Evolutionary conservation across 2,888 invertebrate genomes (phyloP), one percentile per base, ranked within the genome.

Genomic region (Chrysolina oricalcia): DNA sequence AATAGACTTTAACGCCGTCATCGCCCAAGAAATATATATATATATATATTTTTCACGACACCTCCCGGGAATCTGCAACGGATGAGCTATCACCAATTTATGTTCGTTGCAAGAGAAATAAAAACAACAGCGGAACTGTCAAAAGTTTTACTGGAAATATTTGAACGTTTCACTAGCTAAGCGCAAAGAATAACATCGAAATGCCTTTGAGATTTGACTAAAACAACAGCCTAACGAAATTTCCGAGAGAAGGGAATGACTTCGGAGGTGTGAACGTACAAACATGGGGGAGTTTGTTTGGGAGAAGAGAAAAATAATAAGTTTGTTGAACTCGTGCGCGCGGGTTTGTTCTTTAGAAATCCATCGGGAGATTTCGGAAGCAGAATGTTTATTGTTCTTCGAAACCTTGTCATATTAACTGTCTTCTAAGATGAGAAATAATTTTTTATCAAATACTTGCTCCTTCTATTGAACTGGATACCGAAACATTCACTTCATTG

Each of bases 121-220:
- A 78, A 72, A 78, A 76, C 78, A 78, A 70, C 72, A 69, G 70
- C 70, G 59, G 53, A 74, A 70, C 76, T 74, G 78, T 76, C 76
- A 74, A 63, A 78, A 74, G 71, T 76, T 76, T 74, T 56, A 65
- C 27, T 27, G 72, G 75, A 75, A 78, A 78, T 79, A 77, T 79
- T 76, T 75, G 77, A 74, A 76, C 71, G 62, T 71, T 71, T 73
- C 77, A 64, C 69, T 64, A 73, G 53, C 59, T 73, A 66, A 72
- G 73, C 70, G 72, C 56, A 67, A 76, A 79, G 74, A 79, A 79
- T 77, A 77, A 77, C 77, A 78, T 43, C 41, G 74, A 75, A 75
- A 77, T 75, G 70, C 77, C 77, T 78, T 78, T 70, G 77, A 79
- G 77, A 75, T 79, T 79, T 77, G 75, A 78, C 75, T 77, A 72